phyloP scores from a whole-genome alignment of 2,797 vertebrate genomes.

The Mormyrops boulengeri region DNA sequence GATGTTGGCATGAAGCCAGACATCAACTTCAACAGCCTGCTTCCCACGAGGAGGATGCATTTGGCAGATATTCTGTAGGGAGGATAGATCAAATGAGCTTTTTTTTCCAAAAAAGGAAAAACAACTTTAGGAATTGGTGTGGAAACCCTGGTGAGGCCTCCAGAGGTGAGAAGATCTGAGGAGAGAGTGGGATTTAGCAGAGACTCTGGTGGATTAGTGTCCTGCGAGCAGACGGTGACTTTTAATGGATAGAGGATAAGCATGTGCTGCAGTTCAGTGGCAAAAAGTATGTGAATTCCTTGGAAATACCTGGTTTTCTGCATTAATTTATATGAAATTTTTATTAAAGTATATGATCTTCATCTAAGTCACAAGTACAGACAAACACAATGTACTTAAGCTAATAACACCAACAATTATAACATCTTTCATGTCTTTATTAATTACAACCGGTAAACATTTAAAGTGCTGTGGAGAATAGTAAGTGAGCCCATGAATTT shows the following conservation, averaged over 20 bases:
- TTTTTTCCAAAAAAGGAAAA: not conserved
- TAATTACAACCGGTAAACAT: not conserved
- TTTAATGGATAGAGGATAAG: not conserved
- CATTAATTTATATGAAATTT: too few species aligned
- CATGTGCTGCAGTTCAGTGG: not conserved
- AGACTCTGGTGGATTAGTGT: not conserved
- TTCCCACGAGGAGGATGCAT: not conserved
- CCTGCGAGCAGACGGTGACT: not conserved
- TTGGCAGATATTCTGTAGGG: not conserved
- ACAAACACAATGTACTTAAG: not conserved
- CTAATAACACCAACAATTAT: not conserved
- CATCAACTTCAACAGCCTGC: not conserved
- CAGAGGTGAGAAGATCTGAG: not conserved
- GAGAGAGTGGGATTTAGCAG: not conserved
- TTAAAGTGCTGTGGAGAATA: not conserved
- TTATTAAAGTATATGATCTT: not conserved
- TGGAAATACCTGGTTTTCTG: not conserved
- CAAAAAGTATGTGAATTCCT: not conserved
- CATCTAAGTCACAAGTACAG: not conserved
- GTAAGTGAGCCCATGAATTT: not conserved
- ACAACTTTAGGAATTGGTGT: not conserved
- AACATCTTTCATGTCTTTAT: not conserved
- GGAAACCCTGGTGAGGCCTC: not conserved
- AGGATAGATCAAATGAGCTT: not conserved
- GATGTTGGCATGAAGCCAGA: not conserved